Base-by-base conservation (phyloP, 2,888 invertebrate genomes). In the Spatulosminthurus flaviceps region DNA sequence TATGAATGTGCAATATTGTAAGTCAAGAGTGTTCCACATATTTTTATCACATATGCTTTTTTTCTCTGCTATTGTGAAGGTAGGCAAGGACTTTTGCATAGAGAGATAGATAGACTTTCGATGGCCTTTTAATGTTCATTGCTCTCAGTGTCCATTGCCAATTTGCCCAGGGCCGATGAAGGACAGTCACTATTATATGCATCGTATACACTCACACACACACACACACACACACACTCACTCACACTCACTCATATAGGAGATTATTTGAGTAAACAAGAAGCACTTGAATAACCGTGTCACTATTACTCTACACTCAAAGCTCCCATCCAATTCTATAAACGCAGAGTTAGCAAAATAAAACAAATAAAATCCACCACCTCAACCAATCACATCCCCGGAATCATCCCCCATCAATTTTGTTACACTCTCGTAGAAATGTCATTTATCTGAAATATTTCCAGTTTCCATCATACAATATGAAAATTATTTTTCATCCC, bases 51-150 rank as follows among this genome's bases (percentile, higher is more conserved):
- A n/a, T 19, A 42, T 42, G 28, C 16, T 69, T 19, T 11, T n/a
- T 4, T 69, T 28, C 34, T n/a, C 41, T 41, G 72, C 51, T 43
- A 72, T 43, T 41, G 26, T 24, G 73, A 73, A 51, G 60, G 73
- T 51, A 60, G 19, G 28, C 73, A 28, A 28, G 64, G 64, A n/a
- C 26, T 64, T 19, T n/a, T n/a, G n/a, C n/a, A n/a, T n/a, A n/a
- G n/a, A n/a, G n/a, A 19, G 1, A 41, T 42, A 71, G 28, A 67
- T 26, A 73, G 29, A 73, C 66, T 75, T 66, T 75, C 66, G 42
- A 75, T 82, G 83, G 81, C 83, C 83, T 84, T 82, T 81, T 70
- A 79, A 76, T 83, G 83, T 82, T 82, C 83, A 80, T 82, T 84
- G 83, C 73, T 24, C 78, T 73, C 42, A 41, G 73, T 67, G 66